Conservation (phyloP, 53 echinoderm and acorn worm genomes). For the Zoroaster sp. region DNA sequence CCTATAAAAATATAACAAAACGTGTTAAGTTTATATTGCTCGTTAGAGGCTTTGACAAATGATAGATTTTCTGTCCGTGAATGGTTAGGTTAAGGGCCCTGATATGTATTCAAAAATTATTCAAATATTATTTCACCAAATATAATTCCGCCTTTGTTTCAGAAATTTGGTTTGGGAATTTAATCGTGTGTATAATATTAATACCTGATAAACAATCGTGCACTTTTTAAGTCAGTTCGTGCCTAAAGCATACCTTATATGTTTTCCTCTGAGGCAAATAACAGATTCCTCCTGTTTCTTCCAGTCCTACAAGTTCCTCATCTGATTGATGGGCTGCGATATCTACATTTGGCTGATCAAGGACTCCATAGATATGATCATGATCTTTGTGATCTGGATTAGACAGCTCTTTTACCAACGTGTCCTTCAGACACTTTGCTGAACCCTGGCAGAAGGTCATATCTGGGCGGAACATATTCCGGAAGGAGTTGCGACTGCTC, state of each 20-base stretch:
- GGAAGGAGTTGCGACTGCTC: slow-evolving; percentile 83
- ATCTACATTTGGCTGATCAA: slow-evolving; percentile 62
- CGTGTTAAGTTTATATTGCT: too few species aligned
- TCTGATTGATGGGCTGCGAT: slow-evolving; percentile 78
- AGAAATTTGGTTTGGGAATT: too few species aligned
- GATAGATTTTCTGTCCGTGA: too few species aligned
- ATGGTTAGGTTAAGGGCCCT: too few species aligned
- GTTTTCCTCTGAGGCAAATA: slow-evolving; percentile 66
- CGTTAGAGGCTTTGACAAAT: too few species aligned
- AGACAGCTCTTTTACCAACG: slow-evolving; percentile 48
- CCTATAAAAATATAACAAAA: too few species aligned
- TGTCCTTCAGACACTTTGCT: slow-evolving; percentile 64
- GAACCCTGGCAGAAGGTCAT: slow-evolving; percentile 90
- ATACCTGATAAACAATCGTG: too few species aligned
- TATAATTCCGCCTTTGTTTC: too few species aligned
- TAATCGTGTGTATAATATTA: too few species aligned
- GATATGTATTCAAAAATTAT: too few species aligned
- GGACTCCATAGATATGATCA: slow-evolving; percentile 1
- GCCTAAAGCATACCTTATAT: slow-evolving; percentile 38
- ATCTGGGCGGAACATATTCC: slow-evolving; percentile 94
- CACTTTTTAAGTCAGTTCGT: too few species aligned
- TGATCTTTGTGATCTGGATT: slow-evolving; percentile 4
- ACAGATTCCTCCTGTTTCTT: slow-evolving; percentile 84
- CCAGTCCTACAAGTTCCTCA: slow-evolving; percentile 63
- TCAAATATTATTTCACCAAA: too few species aligned